Conservation (phyloP, 2,113 vertebrate species). For the Eulemur macaco region DNA sequence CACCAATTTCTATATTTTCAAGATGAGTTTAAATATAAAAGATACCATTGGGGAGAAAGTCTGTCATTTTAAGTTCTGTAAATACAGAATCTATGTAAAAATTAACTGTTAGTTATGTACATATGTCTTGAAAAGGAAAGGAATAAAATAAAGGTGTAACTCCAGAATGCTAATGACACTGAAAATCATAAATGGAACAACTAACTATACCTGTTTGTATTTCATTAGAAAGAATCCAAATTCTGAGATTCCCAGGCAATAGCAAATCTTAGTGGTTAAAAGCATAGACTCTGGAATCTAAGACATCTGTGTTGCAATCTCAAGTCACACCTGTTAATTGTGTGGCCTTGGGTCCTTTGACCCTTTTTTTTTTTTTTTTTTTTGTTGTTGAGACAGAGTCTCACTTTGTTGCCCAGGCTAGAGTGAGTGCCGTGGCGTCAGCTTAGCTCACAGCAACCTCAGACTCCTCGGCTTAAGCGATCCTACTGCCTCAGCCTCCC, state of each 20-base stretch:
- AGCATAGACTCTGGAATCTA: background rate
- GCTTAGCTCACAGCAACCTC: no score
- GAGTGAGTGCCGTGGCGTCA: no score
- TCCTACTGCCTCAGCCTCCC: no score
- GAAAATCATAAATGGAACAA: background rate
- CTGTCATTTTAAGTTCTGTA: conserved; percentile 19
- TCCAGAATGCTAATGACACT: background rate
- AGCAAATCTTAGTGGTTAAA: background rate
- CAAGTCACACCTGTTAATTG: background rate
- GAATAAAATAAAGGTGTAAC: background rate
- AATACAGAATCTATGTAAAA: background rate
- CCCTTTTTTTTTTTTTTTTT: background rate
- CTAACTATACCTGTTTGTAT: background rate
- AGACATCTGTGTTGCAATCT: background rate
- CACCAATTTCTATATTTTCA: background rate
- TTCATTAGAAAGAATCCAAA: conserved; percentile 3
- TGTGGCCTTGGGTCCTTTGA: background rate
- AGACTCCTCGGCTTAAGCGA: no score
- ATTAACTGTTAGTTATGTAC: background rate
- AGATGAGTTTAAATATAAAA: conserved; percentile 41
- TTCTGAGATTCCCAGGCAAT: background rate
- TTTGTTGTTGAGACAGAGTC: no score
- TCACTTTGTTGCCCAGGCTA: no score
- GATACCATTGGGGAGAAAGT: background rate
- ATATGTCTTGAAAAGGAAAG: background rate